Evolutionary conservation across 2,797 vertebrate genomes (phyloP), one percentile per base, ranked within the genome.

Genomic region (Protosalanx chinensis): DNA sequence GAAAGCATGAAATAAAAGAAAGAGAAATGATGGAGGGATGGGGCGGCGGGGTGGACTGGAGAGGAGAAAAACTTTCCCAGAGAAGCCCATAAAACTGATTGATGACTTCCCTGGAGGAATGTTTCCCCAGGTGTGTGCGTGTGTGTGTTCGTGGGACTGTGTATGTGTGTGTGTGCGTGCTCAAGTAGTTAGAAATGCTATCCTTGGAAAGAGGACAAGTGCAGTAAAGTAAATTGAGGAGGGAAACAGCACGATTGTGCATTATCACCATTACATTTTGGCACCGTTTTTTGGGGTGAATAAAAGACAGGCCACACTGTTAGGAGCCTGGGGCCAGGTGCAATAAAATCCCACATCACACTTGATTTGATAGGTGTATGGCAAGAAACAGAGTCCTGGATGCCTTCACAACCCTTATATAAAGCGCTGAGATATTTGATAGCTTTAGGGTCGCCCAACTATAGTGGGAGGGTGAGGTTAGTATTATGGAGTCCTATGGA

Each of bases 21-120:
- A 29, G 67, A 79, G 64, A 63, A 15, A 62, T 16, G 29, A 49
- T 63, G 64, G 70, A 67, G 75, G 59, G 59, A n/a, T 60, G 76
- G 70, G 67, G 66, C 74, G 70, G 70, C 67, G 84, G 68, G 80
- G 82, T 88, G 91, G 90, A 91, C 90, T 90, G 88, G 74, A 80
- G 86, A 83, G 79, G 87, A 91, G 89, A 82, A 86, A 86, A 88
- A 89, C 79, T 89, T 92, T 93, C 91, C 87, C 91, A 92, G 89
- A 89, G 89, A 90, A 90, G 82, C 81, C 87, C 85, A 92, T 93
- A 92, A 93, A 93, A 88, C 85, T 94, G 93, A 93, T 93, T 92
- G 91, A 93, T 92, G 91, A 90, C 92, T 93, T 91, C 92, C 91
- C 91, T 78, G 71, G 88, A 92, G 92, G 87, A 92, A 90, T 90